These are phyloP conservation scores for Drusus annulatus DNA, from an alignment of 1,140 invertebrate species.

Conservation along the genomic window DNA sequence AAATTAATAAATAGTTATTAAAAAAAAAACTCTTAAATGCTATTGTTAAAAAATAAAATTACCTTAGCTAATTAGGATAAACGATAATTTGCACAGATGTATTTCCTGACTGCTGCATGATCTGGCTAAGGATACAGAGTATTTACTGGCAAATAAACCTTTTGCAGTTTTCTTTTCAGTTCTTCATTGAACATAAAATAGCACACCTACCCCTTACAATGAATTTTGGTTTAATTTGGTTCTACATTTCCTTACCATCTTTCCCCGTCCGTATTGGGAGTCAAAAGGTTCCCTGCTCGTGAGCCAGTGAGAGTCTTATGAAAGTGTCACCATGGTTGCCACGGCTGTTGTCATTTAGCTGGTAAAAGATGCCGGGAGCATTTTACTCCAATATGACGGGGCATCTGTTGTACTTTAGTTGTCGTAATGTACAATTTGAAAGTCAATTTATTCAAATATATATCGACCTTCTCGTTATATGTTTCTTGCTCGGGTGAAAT, in stretches of 20 bases:
- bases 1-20: conserved; percentile 47
- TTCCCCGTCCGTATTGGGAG: too few species aligned
- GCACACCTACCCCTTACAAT: background rate
- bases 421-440: too few species aligned
- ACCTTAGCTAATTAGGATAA: conserved; percentile 34
- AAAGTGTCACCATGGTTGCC: too few species aligned
- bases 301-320: too few species aligned
- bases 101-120: conserved; percentile 24
- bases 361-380: too few species aligned
- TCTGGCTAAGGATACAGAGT: conserved; percentile 18
- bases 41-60: conserved; percentile 27
- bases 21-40: conserved; percentile 11
- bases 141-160: background rate
- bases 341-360: too few species aligned
- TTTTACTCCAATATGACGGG: too few species aligned
- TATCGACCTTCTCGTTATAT: too few species aligned
- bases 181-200: background rate
- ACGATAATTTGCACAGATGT: conserved; percentile 41
- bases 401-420: too few species aligned
- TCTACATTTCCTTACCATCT: too few species aligned
- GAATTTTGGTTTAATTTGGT: conserved; percentile 1
- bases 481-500: background rate
- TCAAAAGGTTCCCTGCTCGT: too few species aligned
- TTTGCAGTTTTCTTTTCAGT: background rate
- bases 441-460: too few species aligned